These are phyloP conservation scores for Drosophila leontia DNA, from an alignment of 1,140 invertebrate genomes.

Conservation along the genomic window DNA sequence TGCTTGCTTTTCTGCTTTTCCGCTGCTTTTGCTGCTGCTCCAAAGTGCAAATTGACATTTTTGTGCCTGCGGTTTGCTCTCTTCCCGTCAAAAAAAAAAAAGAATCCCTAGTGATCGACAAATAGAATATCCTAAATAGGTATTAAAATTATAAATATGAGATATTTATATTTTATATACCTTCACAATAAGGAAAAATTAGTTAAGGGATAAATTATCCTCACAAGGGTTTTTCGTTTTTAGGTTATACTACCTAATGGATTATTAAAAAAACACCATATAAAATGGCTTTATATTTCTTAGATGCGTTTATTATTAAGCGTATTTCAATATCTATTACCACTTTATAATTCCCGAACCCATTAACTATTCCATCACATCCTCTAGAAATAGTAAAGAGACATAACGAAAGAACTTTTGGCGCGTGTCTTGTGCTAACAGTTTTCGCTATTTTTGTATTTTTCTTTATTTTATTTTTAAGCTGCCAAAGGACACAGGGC, in stretches of 20 bases:
- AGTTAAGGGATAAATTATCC: background rate
- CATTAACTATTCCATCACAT: slow-evolving; percentile 11
- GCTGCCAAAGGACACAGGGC: slow-evolving; percentile 56
- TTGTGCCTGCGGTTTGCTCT: slow-evolving; percentile 75
- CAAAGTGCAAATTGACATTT: slow-evolving; percentile 81
- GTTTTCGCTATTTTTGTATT: slow-evolving; percentile 51
- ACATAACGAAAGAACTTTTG: slow-evolving; percentile 54
- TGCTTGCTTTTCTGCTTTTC: slow-evolving; percentile 41
- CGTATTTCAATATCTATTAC: too few relatives aligned
- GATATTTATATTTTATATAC: background rate
- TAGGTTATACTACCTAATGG: too few relatives aligned
- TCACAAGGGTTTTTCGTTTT: too few relatives aligned
- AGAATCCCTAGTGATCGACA: slow-evolving; percentile 1
- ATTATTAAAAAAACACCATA: too few relatives aligned
- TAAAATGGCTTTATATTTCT: background rate
- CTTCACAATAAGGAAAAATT: background rate
- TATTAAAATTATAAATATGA: background rate
- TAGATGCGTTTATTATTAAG: too few relatives aligned
- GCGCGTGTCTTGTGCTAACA: slow-evolving; percentile 74
- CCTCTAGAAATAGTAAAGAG: background rate
- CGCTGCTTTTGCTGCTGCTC: slow-evolving; percentile 42
- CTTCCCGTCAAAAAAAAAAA: slow-evolving; percentile 20
- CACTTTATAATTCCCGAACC: too few relatives aligned
- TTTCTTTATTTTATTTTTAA: slow-evolving; percentile 55
- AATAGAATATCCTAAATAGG: slow-evolving; percentile 1